Conservation (phyloP, 2,113 vertebrate genomes). For the Silurus asotus region DNA sequence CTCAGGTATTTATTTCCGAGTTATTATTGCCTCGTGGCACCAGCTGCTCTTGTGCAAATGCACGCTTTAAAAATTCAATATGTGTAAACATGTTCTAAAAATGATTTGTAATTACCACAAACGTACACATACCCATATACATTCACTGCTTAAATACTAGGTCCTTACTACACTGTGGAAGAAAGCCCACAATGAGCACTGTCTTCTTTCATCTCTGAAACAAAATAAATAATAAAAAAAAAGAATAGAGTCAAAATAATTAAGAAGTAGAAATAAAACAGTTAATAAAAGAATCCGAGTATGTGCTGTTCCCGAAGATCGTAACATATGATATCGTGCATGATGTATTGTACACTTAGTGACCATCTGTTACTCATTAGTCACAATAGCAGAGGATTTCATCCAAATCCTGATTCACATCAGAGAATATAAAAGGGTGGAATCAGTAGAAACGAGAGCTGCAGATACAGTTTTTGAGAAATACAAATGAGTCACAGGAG, state of each 20-base stretch:
- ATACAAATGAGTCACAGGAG: neutral
- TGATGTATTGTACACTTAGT: slow-evolving; percentile 7
- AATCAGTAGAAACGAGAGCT: neutral
- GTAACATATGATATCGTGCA: neutral
- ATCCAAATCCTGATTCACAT: slow-evolving; percentile 12
- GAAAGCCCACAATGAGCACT: neutral
- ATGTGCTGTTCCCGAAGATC: neutral
- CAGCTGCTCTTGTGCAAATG: neutral
- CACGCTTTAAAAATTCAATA: neutral
- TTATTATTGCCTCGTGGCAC: neutral
- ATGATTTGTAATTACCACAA: too few species aligned
- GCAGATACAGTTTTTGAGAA: neutral
- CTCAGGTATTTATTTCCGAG: neutral
- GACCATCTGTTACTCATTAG: slow-evolving; percentile 4
- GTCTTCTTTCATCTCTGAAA: neutral
- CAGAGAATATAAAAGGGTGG: neutral
- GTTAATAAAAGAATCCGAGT: neutral
- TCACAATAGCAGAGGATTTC: slow-evolving; percentile 11
- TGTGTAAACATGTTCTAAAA: neutral
- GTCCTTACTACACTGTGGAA: neutral
- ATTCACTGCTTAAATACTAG: neutral
- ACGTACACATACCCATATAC: too few species aligned
- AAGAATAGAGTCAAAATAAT: neutral
- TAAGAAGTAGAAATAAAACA: neutral
- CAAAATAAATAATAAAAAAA: neutral